These are phyloP conservation scores for Coregonus sp. DNA, from an alignment of 2,797 vertebrate genomes.

Conservation along the genomic window DNA sequence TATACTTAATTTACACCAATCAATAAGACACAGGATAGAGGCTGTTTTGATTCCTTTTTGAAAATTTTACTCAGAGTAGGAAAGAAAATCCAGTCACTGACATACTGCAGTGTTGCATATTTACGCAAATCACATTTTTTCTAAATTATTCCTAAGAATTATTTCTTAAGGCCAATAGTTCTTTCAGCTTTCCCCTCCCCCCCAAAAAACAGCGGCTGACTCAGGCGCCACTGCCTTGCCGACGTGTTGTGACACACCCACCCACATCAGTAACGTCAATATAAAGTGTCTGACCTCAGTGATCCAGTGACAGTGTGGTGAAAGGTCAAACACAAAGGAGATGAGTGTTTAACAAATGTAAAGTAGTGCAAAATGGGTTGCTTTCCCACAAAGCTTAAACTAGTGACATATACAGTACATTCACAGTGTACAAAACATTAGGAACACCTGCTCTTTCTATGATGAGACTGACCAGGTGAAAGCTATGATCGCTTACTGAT, in stretches of 20 bases:
- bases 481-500: too few relatives aligned
- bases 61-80: too few relatives aligned
- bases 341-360: constrained; percentile 14
- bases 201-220: constrained; percentile 44
- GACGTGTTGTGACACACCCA: not conserved
- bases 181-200: constrained; percentile 34
- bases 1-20: too few relatives aligned
- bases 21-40: not conserved
- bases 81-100: constrained; percentile 53
- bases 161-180: constrained; percentile 73
- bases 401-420: not conserved
- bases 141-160: constrained; percentile 68
- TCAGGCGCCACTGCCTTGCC: not conserved
- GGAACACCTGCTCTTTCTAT: too few relatives aligned
- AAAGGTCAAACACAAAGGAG: not conserved
- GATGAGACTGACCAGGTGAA: too few relatives aligned
- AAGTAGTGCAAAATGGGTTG: constrained; percentile 22
- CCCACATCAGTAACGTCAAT: not conserved
- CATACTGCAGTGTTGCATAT: constrained; percentile 76
- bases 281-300: not conserved
- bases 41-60: too few relatives aligned
- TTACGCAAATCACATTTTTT: constrained; percentile 69
- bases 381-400: constrained; percentile 14
- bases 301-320: too few relatives aligned
- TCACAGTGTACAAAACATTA: not conserved